These are phyloP conservation scores for Oryzias celebensis DNA, from an alignment of 2,113 vertebrate species.

Conservation along the genomic window DNA sequence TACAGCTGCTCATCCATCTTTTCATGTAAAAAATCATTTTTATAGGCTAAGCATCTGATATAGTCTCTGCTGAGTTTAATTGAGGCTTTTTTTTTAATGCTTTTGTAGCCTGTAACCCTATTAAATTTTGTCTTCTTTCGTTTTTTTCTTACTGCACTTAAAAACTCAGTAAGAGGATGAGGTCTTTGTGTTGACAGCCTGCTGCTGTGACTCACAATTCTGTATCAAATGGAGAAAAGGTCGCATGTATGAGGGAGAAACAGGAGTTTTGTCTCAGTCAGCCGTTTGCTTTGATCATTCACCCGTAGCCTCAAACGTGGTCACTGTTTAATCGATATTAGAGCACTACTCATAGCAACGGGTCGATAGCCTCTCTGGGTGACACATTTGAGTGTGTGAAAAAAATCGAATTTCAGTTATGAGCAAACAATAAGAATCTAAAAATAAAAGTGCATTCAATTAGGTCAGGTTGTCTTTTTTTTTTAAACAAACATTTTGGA, in stretches of 20 bases:
- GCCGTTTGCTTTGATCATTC: constrained; percentile 47
- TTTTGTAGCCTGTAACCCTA: constrained; percentile 12
- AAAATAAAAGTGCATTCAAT: no score
- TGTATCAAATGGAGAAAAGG: constrained; percentile 16
- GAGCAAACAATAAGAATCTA: not conserved
- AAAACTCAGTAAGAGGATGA: not conserved
- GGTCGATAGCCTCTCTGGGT: constrained; percentile 36
- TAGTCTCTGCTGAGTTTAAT: constrained; percentile 33
- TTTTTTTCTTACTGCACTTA: not conserved
- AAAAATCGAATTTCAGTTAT: constrained; percentile 15
- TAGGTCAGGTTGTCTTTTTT: no score
- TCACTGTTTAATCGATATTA: constrained; percentile 33
- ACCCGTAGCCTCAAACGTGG: constrained; percentile 24
- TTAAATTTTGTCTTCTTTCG: constrained; percentile 6
- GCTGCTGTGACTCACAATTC: constrained; percentile 5
- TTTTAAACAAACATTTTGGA: no score
- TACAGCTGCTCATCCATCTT: constrained; percentile 46
- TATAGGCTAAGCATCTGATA: not conserved
- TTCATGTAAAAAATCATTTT: no score
- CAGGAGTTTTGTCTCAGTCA: constrained; percentile 8
- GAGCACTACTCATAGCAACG: constrained; percentile 21
- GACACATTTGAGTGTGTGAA: constrained; percentile 34
- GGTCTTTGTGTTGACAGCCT: no score
- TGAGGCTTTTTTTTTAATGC: constrained; percentile 9
- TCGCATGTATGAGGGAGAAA: constrained; percentile 1